Base-by-base conservation (phyloP, 2,888 invertebrate species). In the Aquatica leii region DNA sequence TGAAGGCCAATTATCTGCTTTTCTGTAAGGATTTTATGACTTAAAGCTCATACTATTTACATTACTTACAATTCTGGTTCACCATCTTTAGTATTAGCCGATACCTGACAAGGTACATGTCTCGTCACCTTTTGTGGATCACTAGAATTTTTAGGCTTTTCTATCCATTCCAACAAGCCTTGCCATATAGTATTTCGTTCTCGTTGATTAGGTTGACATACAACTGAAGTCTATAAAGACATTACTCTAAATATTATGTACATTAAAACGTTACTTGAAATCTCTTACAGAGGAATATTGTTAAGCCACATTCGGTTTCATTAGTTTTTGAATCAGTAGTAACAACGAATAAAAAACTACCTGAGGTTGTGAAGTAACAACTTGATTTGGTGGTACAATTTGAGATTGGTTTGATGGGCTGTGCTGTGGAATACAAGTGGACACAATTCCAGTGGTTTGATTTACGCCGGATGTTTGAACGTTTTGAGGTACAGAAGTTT, bases 1-100 rank as follows among this genome's bases (percentile, higher is more conserved):
- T 70, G 88, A 87, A 0, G 97, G 97, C 97, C 97, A 98, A 24
- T 93, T 92, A 76, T 94, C 94, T 1, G 95, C 94, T 82, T 94
- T 95, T 61, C 89, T 89, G 20, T 43, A 41, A 59, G 41, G 20
- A 15, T 17, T 43, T 6, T 2, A 6, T 14, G 14, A 12, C 54
- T 34, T 46, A 31, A 43, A 56, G 24, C 46, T 37, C 37, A 11
- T 5, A 37, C 6, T 20, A 6, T 11, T 48, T 48, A 21, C 20
- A 9, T 12, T 12, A 83, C 86, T 83, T 82, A 90, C 86, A 97
- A 85, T 81, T 97, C 97, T 0, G 94, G 91, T 77, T 96, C 95
- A 1, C 94, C 93, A 74, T 94, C 94, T 75, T 93, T 90, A 0
- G 87, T 86, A 71, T 87, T 82, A 71, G 87, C 84, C 69, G 88